phyloP scores from a whole-genome alignment of 2,797 vertebrate species.

The Anguilla megastoma region DNA sequence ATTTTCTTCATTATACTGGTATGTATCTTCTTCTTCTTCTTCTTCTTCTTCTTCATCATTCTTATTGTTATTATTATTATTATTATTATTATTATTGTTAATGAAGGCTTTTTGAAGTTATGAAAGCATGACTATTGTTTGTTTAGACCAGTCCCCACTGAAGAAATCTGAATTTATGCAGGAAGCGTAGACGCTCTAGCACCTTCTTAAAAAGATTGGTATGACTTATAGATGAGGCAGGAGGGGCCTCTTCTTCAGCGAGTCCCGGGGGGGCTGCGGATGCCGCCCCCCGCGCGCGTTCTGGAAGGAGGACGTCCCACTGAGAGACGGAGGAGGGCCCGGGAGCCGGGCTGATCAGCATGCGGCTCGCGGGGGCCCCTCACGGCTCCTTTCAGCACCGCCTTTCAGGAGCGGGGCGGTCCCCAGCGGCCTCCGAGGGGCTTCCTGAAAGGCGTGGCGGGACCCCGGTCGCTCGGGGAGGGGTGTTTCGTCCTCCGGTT shows the following conservation, averaged over 20 bases:
- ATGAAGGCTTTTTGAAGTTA: background rate
- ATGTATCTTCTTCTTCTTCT: too few relatives aligned
- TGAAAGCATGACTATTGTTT: background rate
- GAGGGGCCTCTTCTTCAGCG: background rate
- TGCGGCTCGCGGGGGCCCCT: background rate
- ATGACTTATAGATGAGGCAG: conserved; percentile 3
- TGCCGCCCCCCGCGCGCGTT: background rate
- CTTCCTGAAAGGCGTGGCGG: background rate
- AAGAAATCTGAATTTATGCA: background rate
- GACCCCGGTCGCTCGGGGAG: background rate
- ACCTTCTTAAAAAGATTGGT: background rate
- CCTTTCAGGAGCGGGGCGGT: background rate
- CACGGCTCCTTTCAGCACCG: background rate
- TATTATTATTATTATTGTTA: background rate
- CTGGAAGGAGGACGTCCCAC: background rate
- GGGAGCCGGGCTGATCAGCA: background rate
- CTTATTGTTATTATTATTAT: too few relatives aligned
- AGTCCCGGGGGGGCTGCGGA: background rate
- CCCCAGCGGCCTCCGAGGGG: background rate
- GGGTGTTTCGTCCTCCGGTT: background rate
- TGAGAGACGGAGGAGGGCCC: background rate
- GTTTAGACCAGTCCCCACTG: background rate
- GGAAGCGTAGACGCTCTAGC: background rate
- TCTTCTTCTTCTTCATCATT: too few relatives aligned
- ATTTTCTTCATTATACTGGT: too few relatives aligned